These are phyloP conservation scores for Dysmachus trigonus DNA, from an alignment of 2,888 invertebrate species.

Conservation along the genomic window DNA sequence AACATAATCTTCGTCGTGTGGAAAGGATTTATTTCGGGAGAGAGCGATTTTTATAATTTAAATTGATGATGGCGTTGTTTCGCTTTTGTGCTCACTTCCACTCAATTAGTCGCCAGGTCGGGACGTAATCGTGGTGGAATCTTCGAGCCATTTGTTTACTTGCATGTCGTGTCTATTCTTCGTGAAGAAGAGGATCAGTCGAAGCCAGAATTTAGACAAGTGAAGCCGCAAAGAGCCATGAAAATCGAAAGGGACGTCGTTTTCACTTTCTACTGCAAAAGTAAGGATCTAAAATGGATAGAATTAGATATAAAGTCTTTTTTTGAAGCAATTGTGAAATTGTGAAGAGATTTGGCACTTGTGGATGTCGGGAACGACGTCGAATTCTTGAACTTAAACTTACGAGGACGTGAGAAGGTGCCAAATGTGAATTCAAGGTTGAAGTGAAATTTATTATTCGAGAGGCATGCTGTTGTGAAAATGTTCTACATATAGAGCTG, in stretches of 20 bases:
- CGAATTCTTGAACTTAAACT: neutral
- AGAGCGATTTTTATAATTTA: neutral
- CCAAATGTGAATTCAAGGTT: neutral
- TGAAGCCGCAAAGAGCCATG: neutral
- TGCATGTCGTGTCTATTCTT: neutral
- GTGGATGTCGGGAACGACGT: neutral
- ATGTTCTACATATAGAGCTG: neutral
- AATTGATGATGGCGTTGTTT: neutral
- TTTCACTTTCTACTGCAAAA: neutral
- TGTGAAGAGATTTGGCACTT: neutral
- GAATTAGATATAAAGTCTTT: neutral
- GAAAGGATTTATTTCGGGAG: conserved; percentile 1
- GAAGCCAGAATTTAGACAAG: neutral
- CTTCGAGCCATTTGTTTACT: neutral
- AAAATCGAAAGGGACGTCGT: neutral
- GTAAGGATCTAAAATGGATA: neutral
- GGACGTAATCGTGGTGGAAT: neutral
- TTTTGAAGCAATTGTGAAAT: neutral
- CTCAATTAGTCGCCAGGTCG: neutral
- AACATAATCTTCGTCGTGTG: neutral
- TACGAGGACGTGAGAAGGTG: neutral
- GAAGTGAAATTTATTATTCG: neutral
- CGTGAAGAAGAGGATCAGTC: neutral
- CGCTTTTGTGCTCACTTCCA: neutral
- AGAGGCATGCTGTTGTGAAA: neutral